Evolutionary conservation across 1,140 invertebrate genomes (phyloP), one percentile per base, ranked within the genome.

Genomic region (Drosophila suzukii): DNA sequence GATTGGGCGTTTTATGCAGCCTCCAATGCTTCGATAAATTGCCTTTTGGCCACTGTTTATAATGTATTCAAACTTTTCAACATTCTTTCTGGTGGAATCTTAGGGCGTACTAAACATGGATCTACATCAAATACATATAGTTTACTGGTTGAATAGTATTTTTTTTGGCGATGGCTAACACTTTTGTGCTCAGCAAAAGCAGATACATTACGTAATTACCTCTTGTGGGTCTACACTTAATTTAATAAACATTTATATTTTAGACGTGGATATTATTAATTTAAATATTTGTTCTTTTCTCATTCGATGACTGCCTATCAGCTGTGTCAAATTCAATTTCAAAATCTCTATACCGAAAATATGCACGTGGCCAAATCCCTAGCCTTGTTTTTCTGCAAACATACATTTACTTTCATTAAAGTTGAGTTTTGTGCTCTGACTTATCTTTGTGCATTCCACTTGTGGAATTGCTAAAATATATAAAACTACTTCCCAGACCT

Each of bases 161-260:
- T 39, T 39, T 20, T 66, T 49, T 13, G 56, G 66, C 43, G 32
- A 50, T 49, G 46, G 50, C 41, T 47, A 24, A 43, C 53, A 34
- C 82, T 57, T 59, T 60, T 53, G 83, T 88, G 83, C 63, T 82
- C 78, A 88, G 83, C 83, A 76, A 86, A 86, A 86, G 67, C 70
- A 70, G 41, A 15, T 53, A 39, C 17, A 30, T 51, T 63, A 32
- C 27, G 34, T 32, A 47, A 47, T 66, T 13, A 32, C 24, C 15
- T 38, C 56, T 12, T 20, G 17, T 38, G 34, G 20, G 38, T 43
- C 20, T 68, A 68, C 65, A 20, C 47, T 17, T 68, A 53, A 13
- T 36, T 49, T 10, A 20, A 24, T 47, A 66, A 68, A 68, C 65
- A 68, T 66, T 66, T 68, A 68, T 66, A 63, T 43, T 68, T 66